A percentile compares a stretch with the other conserved stretches of the same genome.
Evolutionary conservation across 2,888 invertebrate genomes (phyloP).

Genomic region (Ypsolopha scabrella): DNA sequence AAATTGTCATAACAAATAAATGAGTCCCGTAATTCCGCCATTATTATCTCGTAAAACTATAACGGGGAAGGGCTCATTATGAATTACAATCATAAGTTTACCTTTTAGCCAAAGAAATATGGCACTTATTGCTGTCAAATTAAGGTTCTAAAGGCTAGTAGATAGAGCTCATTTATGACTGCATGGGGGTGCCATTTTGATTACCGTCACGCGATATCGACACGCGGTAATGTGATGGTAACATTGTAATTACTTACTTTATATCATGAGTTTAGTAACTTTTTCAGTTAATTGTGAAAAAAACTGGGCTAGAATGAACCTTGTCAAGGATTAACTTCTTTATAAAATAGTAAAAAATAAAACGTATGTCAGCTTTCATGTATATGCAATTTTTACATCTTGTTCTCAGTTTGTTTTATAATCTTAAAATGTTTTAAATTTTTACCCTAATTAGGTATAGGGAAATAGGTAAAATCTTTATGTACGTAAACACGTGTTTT

Average conservation of each 20-base stretch:
- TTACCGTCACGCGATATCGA: slow-evolving; percentile 12
- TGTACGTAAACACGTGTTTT: too few species aligned
- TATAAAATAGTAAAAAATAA: too few species aligned
- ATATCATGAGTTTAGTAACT: background rate
- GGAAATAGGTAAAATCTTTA: too few species aligned
- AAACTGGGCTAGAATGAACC: background rate
- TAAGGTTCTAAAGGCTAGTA: background rate
- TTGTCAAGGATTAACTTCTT: too few species aligned
- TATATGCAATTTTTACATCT: too few species aligned
- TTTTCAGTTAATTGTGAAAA: background rate
- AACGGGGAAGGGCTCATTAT: slow-evolving; percentile 3
- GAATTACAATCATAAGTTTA: too few species aligned
- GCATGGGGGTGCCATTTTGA: slow-evolving; percentile 12
- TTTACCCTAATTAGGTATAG: too few species aligned
- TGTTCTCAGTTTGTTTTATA: too few species aligned
- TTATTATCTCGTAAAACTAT: slow-evolving; percentile 14
- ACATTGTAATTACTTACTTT: background rate
- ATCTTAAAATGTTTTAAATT: too few species aligned
- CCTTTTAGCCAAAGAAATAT: too few species aligned
- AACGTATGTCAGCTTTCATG: too few species aligned
- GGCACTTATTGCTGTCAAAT: too few species aligned
- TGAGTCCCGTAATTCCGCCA: slow-evolving; percentile 13
- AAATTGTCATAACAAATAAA: background rate
- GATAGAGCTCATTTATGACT: slow-evolving; percentile 15
- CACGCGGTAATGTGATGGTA: slow-evolving; percentile 8